These are phyloP conservation scores for Phymorhynchus buccinoides DNA, from an alignment of 1,140 invertebrate species.

Conservation along the genomic window DNA sequence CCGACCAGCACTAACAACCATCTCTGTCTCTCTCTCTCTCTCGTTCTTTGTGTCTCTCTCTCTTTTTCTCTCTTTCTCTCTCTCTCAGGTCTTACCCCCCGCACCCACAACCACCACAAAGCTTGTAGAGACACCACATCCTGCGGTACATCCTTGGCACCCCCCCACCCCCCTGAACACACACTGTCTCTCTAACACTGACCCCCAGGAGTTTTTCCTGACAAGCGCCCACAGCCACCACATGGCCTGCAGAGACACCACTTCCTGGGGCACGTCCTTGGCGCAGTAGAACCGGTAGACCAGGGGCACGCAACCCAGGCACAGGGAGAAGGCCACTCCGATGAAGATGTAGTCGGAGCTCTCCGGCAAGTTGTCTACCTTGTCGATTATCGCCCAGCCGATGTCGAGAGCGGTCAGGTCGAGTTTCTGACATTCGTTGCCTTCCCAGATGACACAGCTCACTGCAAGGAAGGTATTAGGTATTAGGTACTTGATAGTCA, in stretches of 20 bases:
- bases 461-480: conserved; percentile 63
- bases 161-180: no score
- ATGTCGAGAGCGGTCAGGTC: conserved; percentile 94
- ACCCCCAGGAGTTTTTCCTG: conserved; percentile 49
- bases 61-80: no score
- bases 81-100: no score
- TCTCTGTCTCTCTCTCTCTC: no score
- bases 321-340: conserved; percentile 63
- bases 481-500: no score
- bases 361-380: conserved; percentile 88
- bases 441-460: conserved; percentile 95
- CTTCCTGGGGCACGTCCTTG: conserved; percentile 52
- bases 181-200: neutral
- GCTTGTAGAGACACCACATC: no score
- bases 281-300: conserved; percentile 65
- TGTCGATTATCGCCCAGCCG: conserved; percentile 90
- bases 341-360: conserved; percentile 84
- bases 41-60: no score
- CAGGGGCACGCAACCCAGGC: conserved; percentile 60
- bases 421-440: conserved; percentile 91
- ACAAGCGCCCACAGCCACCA: neutral
- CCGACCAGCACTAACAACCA: neutral
- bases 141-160: no score
- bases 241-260: neutral
- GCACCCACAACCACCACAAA: neutral